Evolutionary conservation across 2,113 vertebrate species (phyloP).

Genomic region (Rhynchomys soricoides): DNA sequence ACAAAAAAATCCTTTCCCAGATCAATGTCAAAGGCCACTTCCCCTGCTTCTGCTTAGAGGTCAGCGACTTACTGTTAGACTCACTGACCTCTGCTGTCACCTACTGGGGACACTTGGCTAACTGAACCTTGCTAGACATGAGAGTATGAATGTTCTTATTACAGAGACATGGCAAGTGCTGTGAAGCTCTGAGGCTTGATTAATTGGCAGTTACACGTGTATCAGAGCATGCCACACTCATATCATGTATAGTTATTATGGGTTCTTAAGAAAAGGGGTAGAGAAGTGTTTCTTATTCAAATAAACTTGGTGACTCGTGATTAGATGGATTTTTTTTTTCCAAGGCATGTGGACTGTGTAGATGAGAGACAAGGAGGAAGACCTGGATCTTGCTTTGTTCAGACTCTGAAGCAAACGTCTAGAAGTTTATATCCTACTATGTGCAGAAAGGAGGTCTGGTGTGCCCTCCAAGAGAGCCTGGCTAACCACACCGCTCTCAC

Average conservation of each 20-base stretch:
- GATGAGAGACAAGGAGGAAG: neutral
- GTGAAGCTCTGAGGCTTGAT: neutral
- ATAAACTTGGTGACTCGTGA: neutral
- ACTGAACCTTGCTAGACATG: neutral
- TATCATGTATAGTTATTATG: neutral
- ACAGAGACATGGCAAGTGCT: neutral
- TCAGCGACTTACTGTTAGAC: neutral
- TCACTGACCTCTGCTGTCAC: neutral
- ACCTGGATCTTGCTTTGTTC: neutral
- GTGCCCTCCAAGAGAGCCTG: neutral
- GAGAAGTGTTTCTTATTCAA: neutral
- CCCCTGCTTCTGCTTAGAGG: neutral
- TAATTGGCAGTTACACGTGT: neutral
- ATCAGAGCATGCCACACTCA: neutral
- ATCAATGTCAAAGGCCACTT: neutral
- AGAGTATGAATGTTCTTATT: neutral
- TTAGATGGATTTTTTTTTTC: neutral
- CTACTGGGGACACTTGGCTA: neutral
- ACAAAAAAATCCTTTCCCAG: neutral
- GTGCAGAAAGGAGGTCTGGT: neutral
- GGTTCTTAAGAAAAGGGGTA: neutral
- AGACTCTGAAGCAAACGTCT: neutral
- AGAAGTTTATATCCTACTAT: neutral
- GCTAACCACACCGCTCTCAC: constrained; percentile 83
- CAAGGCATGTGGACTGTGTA: neutral